phyloP scores from a whole-genome alignment of 2,888 invertebrate species.

The Panzeria rudis region DNA sequence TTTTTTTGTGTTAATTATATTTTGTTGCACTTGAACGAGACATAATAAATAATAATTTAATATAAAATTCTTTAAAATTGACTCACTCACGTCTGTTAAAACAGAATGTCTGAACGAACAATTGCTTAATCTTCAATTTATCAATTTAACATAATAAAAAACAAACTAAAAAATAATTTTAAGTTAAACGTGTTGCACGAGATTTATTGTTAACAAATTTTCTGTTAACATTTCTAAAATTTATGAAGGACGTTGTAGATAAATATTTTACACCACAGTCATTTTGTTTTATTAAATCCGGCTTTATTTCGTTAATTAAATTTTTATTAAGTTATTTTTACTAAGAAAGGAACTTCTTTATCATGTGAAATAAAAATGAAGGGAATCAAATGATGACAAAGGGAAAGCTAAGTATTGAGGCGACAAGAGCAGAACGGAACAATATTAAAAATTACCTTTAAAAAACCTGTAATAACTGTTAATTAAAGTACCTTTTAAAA shows the following conservation, averaged over 20 bases:
- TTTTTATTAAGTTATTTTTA: too few species aligned
- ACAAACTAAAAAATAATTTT: background rate
- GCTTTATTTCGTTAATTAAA: too few species aligned
- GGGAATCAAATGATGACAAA: too few species aligned
- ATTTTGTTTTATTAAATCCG: background rate
- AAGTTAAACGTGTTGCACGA: constrained; percentile 36
- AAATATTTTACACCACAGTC: background rate
- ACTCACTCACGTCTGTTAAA: constrained; percentile 26
- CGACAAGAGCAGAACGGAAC: too few species aligned
- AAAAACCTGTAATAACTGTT: too few species aligned
- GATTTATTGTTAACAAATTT: constrained; percentile 26
- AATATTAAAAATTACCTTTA: too few species aligned
- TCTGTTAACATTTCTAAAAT: background rate
- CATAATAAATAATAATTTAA: background rate
- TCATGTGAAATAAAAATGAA: too few species aligned
- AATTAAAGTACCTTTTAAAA: too few species aligned
- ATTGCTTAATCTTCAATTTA: constrained; percentile 24
- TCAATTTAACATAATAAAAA: background rate
- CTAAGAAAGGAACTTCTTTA: too few species aligned
- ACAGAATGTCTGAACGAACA: constrained; percentile 10
- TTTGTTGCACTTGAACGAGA: constrained; percentile 10
- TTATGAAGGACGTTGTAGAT: constrained; percentile 9
- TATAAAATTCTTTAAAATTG: constrained; percentile 23
- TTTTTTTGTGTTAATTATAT: background rate
- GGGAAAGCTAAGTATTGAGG: too few species aligned